These are phyloP conservation scores for Pseudorhombus dupliciocellatus DNA, from an alignment of 2,113 vertebrate genomes.

Conservation along the genomic window DNA sequence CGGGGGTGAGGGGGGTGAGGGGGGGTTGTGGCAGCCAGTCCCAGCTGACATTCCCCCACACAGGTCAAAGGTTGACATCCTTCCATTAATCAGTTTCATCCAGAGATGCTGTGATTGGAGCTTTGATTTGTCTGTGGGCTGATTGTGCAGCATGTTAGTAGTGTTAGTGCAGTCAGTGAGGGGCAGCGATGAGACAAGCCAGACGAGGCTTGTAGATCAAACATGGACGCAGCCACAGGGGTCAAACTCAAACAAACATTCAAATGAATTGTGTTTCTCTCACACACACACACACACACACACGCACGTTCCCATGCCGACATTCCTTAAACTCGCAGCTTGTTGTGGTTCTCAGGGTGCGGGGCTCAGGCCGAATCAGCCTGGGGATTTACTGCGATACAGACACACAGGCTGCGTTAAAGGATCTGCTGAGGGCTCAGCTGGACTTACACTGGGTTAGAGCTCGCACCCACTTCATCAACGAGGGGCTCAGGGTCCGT, in stretches of 20 bases:
- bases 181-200: slow-evolving; percentile 3
- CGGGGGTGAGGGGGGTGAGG: not conserved
- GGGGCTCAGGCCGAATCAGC: slow-evolving; percentile 23
- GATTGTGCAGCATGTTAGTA: slow-evolving; percentile 2
- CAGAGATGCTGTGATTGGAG: not conserved
- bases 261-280: not conserved
- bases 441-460: slow-evolving; percentile 34
- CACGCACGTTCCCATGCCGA: slow-evolving; percentile 38
- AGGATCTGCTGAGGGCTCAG: slow-evolving; percentile 22
- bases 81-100: not conserved
- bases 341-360: slow-evolving; percentile 59
- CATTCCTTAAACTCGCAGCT: slow-evolving; percentile 49
- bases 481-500: not conserved
- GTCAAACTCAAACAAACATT: slow-evolving; percentile 25
- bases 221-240: slow-evolving; percentile 4
- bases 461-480: slow-evolving; percentile 14
- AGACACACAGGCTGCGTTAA: slow-evolving; percentile 40
- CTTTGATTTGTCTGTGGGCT: not conserved
- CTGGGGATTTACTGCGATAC: slow-evolving; percentile 15
- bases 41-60: not conserved
- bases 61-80: not conserved
- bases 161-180: slow-evolving; percentile 7
- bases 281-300: slow-evolving; percentile 1
- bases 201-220: slow-evolving; percentile 22
- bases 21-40: not conserved